Conservation (phyloP, 2,113 vertebrate genomes). For the Toxotes chatareus region DNA sequence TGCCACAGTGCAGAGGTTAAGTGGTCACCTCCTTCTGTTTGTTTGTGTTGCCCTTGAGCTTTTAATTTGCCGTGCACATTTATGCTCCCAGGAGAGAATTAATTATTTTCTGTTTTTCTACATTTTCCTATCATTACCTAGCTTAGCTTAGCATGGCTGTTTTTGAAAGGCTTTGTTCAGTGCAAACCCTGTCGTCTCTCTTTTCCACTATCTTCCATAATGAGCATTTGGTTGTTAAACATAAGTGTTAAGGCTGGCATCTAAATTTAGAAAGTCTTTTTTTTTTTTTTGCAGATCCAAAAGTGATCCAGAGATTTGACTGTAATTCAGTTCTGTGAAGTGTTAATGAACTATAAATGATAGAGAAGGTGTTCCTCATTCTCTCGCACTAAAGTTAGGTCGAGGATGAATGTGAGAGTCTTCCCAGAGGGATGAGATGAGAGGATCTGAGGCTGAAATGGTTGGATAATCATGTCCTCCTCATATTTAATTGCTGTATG, state of each 20-base stretch:
- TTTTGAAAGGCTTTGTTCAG: no score
- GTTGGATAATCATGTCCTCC: conserved; percentile 47
- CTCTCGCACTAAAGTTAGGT: conserved; percentile 2
- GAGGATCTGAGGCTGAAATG: conserved; percentile 37
- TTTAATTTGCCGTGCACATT: not conserved
- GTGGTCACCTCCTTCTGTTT: not conserved
- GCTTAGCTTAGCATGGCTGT: no score
- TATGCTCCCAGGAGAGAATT: not conserved
- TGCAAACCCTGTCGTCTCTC: no score
- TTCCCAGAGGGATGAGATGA: not conserved
- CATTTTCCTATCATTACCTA: no score
- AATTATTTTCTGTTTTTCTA: not conserved
- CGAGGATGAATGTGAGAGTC: conserved; percentile 28
- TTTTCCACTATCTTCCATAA: no score
- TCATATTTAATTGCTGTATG: conserved; percentile 59
- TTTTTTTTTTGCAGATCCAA: not conserved
- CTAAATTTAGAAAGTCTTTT: no score
- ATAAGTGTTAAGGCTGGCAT: no score
- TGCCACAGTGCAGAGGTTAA: not conserved
- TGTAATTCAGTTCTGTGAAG: conserved; percentile 6
- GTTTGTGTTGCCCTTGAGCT: not conserved
- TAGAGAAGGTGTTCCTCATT: conserved; percentile 32
- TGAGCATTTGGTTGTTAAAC: no score
- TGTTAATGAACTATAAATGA: conserved; percentile 38
- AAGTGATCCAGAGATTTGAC: not conserved